Conservation (phyloP, 2,888 invertebrate species). For the Artemia sinica region DNA sequence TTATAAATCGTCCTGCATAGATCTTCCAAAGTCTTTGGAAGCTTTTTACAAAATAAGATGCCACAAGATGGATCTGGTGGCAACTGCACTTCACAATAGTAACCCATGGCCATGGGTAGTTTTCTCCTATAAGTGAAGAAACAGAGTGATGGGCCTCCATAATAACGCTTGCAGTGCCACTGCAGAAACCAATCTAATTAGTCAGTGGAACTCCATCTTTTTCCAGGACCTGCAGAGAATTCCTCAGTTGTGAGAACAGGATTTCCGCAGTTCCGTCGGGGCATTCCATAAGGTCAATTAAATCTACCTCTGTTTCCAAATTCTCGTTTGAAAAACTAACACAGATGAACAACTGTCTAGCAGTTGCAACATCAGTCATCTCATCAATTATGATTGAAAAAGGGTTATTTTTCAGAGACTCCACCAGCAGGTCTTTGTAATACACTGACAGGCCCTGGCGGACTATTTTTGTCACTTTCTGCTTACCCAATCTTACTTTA, state of each 20-base stretch:
- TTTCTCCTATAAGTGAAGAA: background rate
- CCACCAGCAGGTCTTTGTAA: no score
- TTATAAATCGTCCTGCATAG: no score
- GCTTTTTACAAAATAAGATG: no score
- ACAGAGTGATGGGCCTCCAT: slow-evolving; percentile 16
- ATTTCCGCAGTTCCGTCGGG: slow-evolving; percentile 16
- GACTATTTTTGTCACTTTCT: no score
- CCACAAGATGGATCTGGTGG: no score
- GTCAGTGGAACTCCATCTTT: no score
- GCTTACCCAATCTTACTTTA: no score
- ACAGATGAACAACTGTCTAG: slow-evolving; percentile 12
- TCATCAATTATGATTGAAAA: slow-evolving; percentile 18
- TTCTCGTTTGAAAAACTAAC: slow-evolving; percentile 11
- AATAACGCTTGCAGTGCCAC: slow-evolving; percentile 5
- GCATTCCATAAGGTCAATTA: slow-evolving; percentile 10
- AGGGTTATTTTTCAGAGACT: no score
- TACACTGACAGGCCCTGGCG: no score
- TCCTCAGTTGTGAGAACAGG: background rate
- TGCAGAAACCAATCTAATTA: no score
- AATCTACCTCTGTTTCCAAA: slow-evolving; percentile 16
- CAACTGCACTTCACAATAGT: slow-evolving; percentile 6
- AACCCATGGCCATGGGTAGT: slow-evolving; percentile 16
- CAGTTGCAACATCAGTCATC: slow-evolving; percentile 5
- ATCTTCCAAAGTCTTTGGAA: no score
- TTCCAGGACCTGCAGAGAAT: background rate